Conservation (phyloP, 2,113 vertebrate genomes). For the Psilopogon haemacephalus region DNA sequence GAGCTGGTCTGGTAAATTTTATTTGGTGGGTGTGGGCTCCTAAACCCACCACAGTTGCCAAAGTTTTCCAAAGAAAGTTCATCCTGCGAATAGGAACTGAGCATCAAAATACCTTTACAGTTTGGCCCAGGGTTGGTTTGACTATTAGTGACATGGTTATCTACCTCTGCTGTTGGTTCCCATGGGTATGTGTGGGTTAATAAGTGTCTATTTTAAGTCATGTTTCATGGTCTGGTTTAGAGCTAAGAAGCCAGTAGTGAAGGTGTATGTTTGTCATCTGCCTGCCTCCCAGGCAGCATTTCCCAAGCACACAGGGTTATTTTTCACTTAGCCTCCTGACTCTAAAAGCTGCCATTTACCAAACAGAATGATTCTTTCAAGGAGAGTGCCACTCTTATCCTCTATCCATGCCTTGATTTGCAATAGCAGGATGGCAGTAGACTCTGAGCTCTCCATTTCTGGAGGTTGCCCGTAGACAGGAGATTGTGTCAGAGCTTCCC, state of each 20-base stretch:
- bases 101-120: not conserved
- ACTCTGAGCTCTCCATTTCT: not conserved
- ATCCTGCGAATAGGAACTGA: not conserved
- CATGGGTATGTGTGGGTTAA: not conserved
- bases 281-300: not conserved
- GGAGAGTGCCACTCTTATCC: rapidly evolving
- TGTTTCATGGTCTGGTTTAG: not conserved
- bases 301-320: not conserved
- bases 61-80: not conserved
- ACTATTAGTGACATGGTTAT: not conserved
- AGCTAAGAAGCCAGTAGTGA: not conserved
- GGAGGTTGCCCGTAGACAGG: rapidly evolving
- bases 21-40: too few relatives aligned
- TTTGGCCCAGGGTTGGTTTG: not conserved
- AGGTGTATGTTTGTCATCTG: not conserved
- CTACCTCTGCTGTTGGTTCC: not conserved
- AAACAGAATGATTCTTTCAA: not conserved
- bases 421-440: not conserved
- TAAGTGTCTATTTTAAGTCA: not conserved
- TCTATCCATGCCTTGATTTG: not conserved
- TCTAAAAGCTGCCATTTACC: not conserved
- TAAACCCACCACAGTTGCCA: not conserved
- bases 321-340: not conserved
- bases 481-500: not conserved
- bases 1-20: too few relatives aligned